A percentile compares a stretch with the other conserved stretches of the same genome.
Conservation (phyloP, 2,797 vertebrate genomes). For the Choloepus didactylus region DNA sequence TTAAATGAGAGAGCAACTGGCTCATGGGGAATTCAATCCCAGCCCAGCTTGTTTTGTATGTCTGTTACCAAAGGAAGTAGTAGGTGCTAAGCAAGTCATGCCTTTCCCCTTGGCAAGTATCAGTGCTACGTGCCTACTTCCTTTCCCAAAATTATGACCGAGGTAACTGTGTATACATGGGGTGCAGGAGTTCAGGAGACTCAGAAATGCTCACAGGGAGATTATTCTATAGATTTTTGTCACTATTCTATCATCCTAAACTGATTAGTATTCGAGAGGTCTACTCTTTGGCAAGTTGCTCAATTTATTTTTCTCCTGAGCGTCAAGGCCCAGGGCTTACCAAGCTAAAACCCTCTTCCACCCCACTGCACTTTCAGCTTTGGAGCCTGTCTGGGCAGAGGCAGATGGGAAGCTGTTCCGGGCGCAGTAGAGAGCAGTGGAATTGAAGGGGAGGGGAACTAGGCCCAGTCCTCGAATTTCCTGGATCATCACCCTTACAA, state of each 20-base stretch:
- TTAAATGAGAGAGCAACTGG: not conserved
- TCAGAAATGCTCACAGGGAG: not conserved
- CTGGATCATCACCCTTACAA: not conserved
- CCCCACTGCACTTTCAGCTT: not conserved
- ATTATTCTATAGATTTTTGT: not conserved
- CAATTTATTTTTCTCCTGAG: not conserved
- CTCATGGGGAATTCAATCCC: not conserved
- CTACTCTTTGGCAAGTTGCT: not conserved
- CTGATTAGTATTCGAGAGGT: not conserved
- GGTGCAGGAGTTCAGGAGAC: not conserved
- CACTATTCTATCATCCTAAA: not conserved
- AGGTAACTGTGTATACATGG: not conserved
- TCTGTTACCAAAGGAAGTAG: not conserved
- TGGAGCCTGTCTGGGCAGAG: not conserved
- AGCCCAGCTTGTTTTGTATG: not conserved
- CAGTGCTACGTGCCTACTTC: not conserved
- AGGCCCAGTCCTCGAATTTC: not conserved
- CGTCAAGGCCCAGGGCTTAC: not conserved
- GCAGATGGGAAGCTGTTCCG: not conserved
- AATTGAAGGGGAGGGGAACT: not conserved
- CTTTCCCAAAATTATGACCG: not conserved
- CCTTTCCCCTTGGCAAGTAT: not conserved
- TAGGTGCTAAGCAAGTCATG: not conserved
- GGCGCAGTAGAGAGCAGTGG: not conserved
- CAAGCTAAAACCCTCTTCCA: not conserved